Percentiles rank a stretch among this genome's conserved stretches.
These are phyloP conservation scores for Tautogolabrus adspersus DNA, from an alignment of 2,113 vertebrate genomes.

Conservation along the genomic window DNA sequence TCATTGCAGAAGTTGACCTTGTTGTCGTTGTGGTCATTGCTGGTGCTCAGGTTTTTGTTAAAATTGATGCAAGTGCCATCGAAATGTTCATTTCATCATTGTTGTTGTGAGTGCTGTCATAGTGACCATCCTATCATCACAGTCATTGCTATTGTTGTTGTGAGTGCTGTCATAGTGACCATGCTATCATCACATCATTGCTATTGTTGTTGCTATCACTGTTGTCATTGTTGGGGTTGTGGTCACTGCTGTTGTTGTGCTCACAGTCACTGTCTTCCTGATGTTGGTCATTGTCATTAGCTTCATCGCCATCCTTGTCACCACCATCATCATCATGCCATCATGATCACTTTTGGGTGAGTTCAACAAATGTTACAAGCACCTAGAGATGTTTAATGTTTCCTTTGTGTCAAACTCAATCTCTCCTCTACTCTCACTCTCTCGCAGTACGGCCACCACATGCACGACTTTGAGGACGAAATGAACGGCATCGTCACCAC, in stretches of 20 bases:
- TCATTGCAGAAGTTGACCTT: no score
- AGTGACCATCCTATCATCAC: no score
- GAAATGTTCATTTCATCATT: no score
- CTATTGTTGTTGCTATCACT: neutral
- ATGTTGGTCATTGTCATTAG: slow-evolving; percentile 30
- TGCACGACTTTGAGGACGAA: slow-evolving; percentile 85
- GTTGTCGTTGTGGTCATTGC: no score
- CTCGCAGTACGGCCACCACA: slow-evolving; percentile 79
- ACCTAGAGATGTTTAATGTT: neutral
- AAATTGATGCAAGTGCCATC: no score
- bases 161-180: no score
- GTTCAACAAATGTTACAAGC: neutral
- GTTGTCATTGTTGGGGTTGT: neutral
- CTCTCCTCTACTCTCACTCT: neutral
- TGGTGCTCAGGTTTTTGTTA: no score
- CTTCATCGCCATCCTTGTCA: neutral
- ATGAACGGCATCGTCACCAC: slow-evolving; percentile 87
- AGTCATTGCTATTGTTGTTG: no score
- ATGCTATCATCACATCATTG: no score
- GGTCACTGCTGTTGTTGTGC: neutral
- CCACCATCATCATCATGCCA: slow-evolving; percentile 1
- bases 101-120: no score
- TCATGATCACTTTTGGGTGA: no score
- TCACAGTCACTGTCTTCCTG: slow-evolving; percentile 8
- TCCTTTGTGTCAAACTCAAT: neutral